phyloP scores from a whole-genome alignment of 2,888 invertebrate genomes.

The Polydrusus tereticollis region DNA sequence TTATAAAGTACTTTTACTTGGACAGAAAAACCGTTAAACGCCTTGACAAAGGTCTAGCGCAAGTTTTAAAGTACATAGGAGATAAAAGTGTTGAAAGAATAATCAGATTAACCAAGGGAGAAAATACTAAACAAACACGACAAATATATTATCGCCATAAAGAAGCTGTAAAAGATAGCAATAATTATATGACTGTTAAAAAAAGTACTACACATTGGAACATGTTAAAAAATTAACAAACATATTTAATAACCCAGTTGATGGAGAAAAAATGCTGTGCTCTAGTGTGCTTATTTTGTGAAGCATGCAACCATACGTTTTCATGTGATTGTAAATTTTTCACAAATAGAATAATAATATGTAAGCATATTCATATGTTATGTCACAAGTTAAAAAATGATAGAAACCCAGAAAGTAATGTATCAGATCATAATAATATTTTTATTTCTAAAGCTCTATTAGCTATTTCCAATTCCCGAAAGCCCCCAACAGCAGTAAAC shows the following conservation, averaged over 20 bases:
- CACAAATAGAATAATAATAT: neutral
- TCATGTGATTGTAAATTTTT: slow-evolving; percentile 4
- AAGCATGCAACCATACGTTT: neutral
- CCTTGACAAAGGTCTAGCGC: slow-evolving; percentile 15
- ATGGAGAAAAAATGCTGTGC: neutral
- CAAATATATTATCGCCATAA: neutral
- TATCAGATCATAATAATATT: too few species aligned
- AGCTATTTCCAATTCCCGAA: too few species aligned
- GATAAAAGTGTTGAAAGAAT: slow-evolving; percentile 9
- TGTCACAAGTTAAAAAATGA: too few species aligned
- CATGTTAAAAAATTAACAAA: neutral
- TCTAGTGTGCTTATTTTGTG: neutral
- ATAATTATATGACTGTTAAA: neutral
- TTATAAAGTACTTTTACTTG: slow-evolving; percentile 29
- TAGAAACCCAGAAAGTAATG: too few species aligned
- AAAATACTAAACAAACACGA: neutral
- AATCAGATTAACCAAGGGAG: neutral
- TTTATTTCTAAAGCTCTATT: too few species aligned
- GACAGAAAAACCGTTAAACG: slow-evolving; percentile 18
- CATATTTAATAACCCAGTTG: neutral
- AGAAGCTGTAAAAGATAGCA: neutral
- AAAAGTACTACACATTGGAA: neutral
- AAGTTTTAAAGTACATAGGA: slow-evolving; percentile 1
- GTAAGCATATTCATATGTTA: slow-evolving; percentile 15
- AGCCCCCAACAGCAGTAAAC: too few species aligned